A percentile compares a stretch with the other conserved stretches of the same genome.
Evolutionary conservation across 2,797 vertebrate species (phyloP).

Genomic region (Morus bassanus): DNA sequence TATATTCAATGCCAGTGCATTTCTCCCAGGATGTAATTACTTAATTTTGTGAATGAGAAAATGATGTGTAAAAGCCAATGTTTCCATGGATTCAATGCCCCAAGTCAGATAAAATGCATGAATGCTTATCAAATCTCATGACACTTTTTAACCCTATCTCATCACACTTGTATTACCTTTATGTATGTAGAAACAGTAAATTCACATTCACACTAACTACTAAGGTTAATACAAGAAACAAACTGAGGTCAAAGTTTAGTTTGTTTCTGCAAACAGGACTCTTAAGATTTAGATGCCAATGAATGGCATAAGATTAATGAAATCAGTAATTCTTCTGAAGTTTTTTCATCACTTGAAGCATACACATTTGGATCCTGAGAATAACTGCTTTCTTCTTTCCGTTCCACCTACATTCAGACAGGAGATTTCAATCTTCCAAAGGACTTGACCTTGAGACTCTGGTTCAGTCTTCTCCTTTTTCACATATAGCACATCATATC

Average conservation of each 20-base stretch:
- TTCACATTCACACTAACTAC: neutral
- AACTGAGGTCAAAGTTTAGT: neutral
- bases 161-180: neutral
- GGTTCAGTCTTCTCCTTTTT: neutral
- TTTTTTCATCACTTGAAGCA: neutral
- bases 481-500: neutral
- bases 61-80: conserved; percentile 57
- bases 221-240: neutral
- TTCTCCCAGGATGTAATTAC: conserved; percentile 61
- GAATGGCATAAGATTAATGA: neutral
- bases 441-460: neutral
- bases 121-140: neutral
- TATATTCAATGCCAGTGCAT: conserved; percentile 29
- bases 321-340: neutral
- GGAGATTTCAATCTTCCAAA: neutral
- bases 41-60: conserved; percentile 75
- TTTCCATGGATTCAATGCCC: conserved; percentile 45
- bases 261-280: neutral
- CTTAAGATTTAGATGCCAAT: neutral
- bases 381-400: neutral
- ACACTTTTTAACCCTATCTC: neutral
- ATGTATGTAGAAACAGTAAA: neutral
- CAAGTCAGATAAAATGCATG: conserved; percentile 35
- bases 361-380: neutral
- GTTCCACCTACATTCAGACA: neutral